phyloP scores from a whole-genome alignment of 2,113 vertebrate genomes.

The Asarcornis scutulata region DNA sequence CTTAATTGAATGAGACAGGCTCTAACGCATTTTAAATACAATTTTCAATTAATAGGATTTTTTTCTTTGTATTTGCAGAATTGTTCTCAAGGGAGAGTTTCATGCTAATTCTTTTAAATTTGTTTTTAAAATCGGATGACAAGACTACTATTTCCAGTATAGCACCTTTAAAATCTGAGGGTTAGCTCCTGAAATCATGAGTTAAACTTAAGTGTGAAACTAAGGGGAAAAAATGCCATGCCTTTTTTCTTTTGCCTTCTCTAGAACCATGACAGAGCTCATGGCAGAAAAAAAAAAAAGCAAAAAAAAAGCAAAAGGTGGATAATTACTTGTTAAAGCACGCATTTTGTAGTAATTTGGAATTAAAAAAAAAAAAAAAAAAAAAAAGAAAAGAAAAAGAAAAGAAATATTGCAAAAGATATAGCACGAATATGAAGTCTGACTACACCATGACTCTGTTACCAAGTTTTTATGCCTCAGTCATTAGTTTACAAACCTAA shows the following conservation, averaged over 20 bases:
- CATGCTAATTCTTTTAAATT: neutral
- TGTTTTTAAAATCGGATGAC: neutral
- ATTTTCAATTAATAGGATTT: neutral
- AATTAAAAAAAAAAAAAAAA: neutral
- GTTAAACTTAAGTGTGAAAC: neutral
- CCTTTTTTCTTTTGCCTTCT: neutral
- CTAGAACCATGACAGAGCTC: neutral
- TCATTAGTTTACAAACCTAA: neutral
- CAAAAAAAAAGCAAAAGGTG: neutral
- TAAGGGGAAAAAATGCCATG: neutral
- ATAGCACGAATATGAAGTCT: neutral
- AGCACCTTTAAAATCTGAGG: neutral
- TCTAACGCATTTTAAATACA: neutral
- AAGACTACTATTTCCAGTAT: neutral
- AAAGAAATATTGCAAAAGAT: neutral
- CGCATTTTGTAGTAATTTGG: neutral
- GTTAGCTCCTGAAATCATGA: neutral
- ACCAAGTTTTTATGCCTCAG: neutral
- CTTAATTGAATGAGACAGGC: neutral
- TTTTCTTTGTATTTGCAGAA: neutral
- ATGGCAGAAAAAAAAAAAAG: neutral
- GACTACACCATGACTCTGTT: neutral
- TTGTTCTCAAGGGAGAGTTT: neutral
- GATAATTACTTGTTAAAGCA: neutral
- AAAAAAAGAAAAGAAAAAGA: neutral